Conservation (phyloP, 2,113 vertebrate species). For the Melanocharis versteri region DNA sequence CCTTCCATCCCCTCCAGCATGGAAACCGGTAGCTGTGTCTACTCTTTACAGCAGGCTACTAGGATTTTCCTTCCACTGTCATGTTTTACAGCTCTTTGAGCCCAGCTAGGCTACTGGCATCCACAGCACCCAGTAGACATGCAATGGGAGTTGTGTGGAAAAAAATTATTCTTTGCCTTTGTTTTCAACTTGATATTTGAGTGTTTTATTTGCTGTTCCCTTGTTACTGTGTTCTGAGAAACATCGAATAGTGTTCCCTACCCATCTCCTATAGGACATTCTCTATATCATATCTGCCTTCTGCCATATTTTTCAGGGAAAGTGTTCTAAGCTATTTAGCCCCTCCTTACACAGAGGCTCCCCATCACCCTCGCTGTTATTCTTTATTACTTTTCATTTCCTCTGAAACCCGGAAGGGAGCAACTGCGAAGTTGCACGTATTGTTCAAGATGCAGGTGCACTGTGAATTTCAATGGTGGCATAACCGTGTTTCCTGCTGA, state of each 20-base stretch:
- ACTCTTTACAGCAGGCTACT: not conserved
- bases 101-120: not conserved
- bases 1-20: not conserved
- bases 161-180: not conserved
- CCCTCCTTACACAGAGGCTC: not conserved
- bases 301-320: not conserved
- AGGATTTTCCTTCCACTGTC: not conserved
- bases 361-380: not conserved
- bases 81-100: not conserved
- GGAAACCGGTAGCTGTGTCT: not conserved
- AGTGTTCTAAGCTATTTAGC: not conserved
- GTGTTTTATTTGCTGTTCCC: not conserved
- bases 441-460: conserved; percentile 48
- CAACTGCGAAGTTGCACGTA: not conserved
- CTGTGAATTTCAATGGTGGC: not conserved
- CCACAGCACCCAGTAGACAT: not conserved
- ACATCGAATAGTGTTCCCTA: not conserved
- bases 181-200: not conserved
- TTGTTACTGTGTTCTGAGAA: not conserved
- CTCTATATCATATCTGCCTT: not conserved
- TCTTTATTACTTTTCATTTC: conserved; percentile 8
- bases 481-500: not conserved
- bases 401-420: not conserved
- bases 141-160: not conserved
- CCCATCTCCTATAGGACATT: not conserved